Evolutionary conservation across 2,888 invertebrate genomes (phyloP).

Genomic region (Nomada goodeniana): DNA sequence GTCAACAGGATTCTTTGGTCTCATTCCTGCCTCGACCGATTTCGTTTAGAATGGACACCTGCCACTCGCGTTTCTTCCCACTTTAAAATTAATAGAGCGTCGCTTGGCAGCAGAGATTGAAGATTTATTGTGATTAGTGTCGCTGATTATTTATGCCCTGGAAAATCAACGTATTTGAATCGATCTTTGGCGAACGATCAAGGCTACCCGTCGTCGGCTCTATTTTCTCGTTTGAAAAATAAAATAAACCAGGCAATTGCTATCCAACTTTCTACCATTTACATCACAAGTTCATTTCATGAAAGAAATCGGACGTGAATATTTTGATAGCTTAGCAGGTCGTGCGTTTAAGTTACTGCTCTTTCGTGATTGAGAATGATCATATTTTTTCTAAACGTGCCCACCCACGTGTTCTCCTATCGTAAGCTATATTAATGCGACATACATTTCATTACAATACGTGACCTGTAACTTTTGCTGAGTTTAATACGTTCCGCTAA

Average conservation of each 20-base stretch:
- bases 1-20: constrained; percentile 27
- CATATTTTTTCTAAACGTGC: not conserved
- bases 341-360: not conserved
- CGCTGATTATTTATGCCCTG: constrained; percentile 29
- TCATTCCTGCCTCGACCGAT: not conserved
- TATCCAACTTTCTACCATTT: constrained; percentile 36
- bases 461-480: not conserved
- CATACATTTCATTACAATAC: not conserved
- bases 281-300: constrained; percentile 12
- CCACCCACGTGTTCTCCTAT: not conserved
- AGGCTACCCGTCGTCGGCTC: not conserved
- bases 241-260: constrained; percentile 1
- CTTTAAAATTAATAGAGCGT: not conserved
- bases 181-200: constrained; percentile 10
- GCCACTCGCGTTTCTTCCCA: not conserved
- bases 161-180: constrained; percentile 9
- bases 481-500: not conserved
- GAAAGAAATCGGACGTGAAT: constrained; percentile 8
- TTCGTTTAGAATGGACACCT: constrained; percentile 17
- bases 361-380: not conserved
- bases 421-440: not conserved
- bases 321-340: not conserved
- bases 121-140: constrained; percentile 24
- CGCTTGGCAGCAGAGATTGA: not conserved
- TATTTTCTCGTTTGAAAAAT: constrained; percentile 4